phyloP scores from a whole-genome alignment of 2,113 vertebrate species.

The Ursus arctos region DNA sequence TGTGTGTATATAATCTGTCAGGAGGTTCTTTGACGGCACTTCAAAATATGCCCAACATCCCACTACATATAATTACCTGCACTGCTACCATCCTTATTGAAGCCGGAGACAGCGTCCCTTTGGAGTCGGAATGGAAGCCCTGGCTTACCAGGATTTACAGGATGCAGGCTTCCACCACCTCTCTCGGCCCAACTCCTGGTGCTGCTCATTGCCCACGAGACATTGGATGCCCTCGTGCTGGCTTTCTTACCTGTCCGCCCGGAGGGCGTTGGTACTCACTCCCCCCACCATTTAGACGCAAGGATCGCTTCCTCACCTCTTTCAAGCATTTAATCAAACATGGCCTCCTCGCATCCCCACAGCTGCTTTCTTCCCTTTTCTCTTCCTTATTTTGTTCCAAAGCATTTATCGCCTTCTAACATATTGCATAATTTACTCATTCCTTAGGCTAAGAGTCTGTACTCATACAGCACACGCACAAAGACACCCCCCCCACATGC shows the following conservation, averaged over 20 bases:
- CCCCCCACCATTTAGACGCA: rapidly evolving
- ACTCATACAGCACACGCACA: neutral
- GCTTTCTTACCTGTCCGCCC: neutral
- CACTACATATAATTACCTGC: neutral
- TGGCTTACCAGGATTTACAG: neutral
- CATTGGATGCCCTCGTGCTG: neutral
- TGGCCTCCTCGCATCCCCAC: neutral
- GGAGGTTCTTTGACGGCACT: neutral
- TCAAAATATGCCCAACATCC: neutral
- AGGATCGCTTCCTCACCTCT: neutral
- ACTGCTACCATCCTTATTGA: neutral
- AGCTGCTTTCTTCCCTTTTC: neutral
- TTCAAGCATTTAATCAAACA: neutral
- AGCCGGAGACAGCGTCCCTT: neutral
- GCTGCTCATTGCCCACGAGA: too few species aligned
- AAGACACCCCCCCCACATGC: neutral
- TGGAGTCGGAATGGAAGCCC: neutral
- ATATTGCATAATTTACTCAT: neutral
- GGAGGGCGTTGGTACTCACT: neutral
- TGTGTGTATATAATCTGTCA: neutral
- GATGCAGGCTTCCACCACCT: neutral
- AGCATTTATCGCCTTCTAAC: neutral
- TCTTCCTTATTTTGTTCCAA: neutral
- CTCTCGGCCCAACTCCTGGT: neutral
- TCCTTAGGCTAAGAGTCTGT: neutral